phyloP scores from a whole-genome alignment of 2,888 invertebrate species.

The Phortica okadai region DNA sequence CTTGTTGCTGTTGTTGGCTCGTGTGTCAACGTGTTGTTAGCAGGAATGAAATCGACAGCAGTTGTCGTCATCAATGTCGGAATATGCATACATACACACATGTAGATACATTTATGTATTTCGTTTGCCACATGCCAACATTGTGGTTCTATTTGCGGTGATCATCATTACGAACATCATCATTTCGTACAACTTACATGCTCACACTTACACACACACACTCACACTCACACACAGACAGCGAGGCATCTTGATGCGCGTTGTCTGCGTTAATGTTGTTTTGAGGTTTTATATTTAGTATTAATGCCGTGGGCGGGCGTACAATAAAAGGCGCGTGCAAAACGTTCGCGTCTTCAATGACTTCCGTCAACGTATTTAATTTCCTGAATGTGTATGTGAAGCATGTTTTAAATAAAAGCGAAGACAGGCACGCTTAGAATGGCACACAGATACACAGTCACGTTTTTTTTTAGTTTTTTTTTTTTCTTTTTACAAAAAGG shows the following conservation, averaged over 20 bases:
- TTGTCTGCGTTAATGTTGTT: not conserved
- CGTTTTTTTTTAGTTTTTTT: not conserved
- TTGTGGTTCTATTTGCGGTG: not conserved
- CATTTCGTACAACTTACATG: no score
- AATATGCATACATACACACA: no score
- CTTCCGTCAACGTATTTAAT: conserved; percentile 69
- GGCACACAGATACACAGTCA: conserved; percentile 25
- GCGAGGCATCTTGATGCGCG: no score
- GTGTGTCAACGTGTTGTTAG: not conserved
- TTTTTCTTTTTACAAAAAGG: conserved; percentile 50
- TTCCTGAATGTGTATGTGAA: conserved; percentile 60
- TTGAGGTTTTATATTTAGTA: not conserved
- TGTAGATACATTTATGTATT: not conserved
- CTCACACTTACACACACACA: no score
- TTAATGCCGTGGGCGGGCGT: not conserved
- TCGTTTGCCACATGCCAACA: not conserved
- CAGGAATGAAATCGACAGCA: no score
- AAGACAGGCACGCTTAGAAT: conserved; percentile 22
- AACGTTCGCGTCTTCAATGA: conserved; percentile 54
- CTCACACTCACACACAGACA: no score
- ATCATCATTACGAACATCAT: not conserved
- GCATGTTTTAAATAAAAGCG: conserved; percentile 58
- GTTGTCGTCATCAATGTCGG: no score
- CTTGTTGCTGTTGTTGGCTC: not conserved
- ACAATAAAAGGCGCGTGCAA: not conserved